Percentiles rank a stretch among this genome's conserved stretches.
These are phyloP conservation scores for Tokudaia tokunoshimensis DNA, from an alignment of 2,797 vertebrate genomes.

Conservation along the genomic window DNA sequence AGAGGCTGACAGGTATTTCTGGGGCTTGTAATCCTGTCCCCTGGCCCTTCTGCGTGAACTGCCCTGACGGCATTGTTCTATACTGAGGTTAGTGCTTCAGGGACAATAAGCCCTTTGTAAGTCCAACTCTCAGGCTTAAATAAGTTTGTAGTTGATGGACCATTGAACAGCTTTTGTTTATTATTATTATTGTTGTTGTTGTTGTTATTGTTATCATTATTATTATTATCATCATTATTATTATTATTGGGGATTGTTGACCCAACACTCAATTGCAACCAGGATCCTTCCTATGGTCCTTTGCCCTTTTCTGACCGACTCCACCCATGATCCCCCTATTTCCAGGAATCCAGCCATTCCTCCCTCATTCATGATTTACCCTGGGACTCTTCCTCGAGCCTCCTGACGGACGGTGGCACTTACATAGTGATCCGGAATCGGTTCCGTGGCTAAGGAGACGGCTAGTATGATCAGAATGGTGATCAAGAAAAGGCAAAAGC, in stretches of 20 bases:
- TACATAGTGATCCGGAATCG: conserved; percentile 94
- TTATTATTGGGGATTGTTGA: not conserved
- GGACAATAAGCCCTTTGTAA: conserved; percentile 40
- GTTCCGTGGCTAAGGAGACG: conserved; percentile 93
- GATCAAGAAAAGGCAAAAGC: conserved; percentile 90
- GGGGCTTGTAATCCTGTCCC: not conserved
- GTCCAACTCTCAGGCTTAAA: not conserved
- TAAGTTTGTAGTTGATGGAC: not conserved
- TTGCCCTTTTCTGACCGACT: not conserved
- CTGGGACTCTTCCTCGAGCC: not conserved
- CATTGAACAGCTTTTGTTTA: not conserved
- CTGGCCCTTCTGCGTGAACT: not conserved
- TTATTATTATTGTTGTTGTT: not conserved
- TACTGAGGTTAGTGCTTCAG: not conserved
- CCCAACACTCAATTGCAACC: not conserved
- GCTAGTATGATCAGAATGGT: conserved; percentile 88
- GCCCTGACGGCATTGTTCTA: not conserved
- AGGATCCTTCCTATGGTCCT: not conserved
- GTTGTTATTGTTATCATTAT: not conserved
- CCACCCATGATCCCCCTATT: too few species aligned
- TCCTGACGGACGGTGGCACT: conserved; percentile 55
- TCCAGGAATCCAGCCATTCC: not conserved
- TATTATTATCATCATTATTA: not conserved
- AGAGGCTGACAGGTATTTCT: not conserved
- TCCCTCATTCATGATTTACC: not conserved